phyloP scores from a whole-genome alignment of 2,113 vertebrate species.

The Eublepharis macularius region DNA sequence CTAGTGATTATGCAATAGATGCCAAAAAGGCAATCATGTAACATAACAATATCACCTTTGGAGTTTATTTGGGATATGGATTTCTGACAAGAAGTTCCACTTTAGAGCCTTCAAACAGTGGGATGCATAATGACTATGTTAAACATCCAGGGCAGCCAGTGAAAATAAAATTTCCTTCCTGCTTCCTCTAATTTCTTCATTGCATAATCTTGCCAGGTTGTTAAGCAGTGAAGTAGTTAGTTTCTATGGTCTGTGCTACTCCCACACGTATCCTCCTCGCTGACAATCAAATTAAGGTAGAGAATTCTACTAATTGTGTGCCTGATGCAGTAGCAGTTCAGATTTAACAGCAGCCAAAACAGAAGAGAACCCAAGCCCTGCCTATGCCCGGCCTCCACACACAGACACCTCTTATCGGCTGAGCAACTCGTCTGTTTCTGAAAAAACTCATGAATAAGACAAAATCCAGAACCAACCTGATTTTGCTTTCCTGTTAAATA shows the following conservation, averaged over 20 bases:
- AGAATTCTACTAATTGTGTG: conserved; percentile 30
- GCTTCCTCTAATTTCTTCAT: not conserved
- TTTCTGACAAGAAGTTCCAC: not conserved
- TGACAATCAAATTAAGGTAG: conserved; percentile 47
- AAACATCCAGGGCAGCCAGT: fast-evolving
- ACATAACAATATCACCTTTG: not conserved
- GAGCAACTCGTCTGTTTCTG: not conserved
- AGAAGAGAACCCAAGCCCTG: conserved; percentile 21
- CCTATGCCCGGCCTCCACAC: not conserved
- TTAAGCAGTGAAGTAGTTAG: conserved; percentile 18
- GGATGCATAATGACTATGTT: not conserved
- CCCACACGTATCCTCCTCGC: conserved; percentile 24
- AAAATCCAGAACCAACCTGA: conserved; percentile 21
- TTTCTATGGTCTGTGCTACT: conserved; percentile 16
- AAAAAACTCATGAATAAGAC: conserved; percentile 18
- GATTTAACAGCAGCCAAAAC: conserved; percentile 34
- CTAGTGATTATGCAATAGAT: not conserved
- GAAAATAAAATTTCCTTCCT: not conserved
- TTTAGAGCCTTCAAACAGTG: not conserved
- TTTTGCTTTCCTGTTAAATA: conserved; percentile 11
- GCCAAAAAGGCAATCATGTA: not conserved
- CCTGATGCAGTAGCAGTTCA: conserved; percentile 41
- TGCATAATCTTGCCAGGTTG: conserved; percentile 10
- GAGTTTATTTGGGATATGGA: not conserved
- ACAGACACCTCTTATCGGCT: not conserved